These are phyloP conservation scores for Diorhabda carinulata DNA, from an alignment of 1,140 invertebrate species.

Conservation along the genomic window DNA sequence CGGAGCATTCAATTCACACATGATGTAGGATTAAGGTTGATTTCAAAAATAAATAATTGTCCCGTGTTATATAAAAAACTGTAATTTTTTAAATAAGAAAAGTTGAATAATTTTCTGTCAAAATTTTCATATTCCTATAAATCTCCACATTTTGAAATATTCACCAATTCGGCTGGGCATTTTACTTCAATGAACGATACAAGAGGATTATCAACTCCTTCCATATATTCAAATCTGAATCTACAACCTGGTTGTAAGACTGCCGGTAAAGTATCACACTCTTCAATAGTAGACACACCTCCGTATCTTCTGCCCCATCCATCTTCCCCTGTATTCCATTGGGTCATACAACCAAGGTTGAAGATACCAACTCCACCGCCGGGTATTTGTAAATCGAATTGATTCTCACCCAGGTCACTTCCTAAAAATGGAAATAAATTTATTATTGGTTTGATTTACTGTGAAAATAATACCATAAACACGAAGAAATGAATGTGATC, in stretches of 20 bases:
- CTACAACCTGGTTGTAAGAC: constrained; percentile 12
- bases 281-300: constrained; percentile 6
- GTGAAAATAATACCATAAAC: no score
- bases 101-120: background rate
- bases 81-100: no score
- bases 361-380: constrained; percentile 25
- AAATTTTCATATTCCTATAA: background rate
- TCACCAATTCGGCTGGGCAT: constrained; percentile 14
- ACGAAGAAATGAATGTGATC: no score
- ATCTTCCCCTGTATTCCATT: constrained; percentile 21
- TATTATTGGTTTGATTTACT: no score
- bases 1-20: no score
- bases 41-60: no score
- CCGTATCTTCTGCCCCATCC: constrained; percentile 21
- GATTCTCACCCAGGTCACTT: constrained; percentile 19
- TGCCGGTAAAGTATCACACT: constrained; percentile 1
- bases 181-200: constrained; percentile 13
- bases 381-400: constrained; percentile 26
- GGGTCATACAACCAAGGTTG: constrained; percentile 19
- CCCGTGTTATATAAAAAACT: no score
- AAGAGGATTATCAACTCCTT: constrained; percentile 11
- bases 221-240: constrained; percentile 16
- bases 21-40: no score
- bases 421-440: background rate
- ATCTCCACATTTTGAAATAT: constrained; percentile 10